Conservation (phyloP, 2,113 vertebrate genomes). For the Oriolus oriolus region DNA sequence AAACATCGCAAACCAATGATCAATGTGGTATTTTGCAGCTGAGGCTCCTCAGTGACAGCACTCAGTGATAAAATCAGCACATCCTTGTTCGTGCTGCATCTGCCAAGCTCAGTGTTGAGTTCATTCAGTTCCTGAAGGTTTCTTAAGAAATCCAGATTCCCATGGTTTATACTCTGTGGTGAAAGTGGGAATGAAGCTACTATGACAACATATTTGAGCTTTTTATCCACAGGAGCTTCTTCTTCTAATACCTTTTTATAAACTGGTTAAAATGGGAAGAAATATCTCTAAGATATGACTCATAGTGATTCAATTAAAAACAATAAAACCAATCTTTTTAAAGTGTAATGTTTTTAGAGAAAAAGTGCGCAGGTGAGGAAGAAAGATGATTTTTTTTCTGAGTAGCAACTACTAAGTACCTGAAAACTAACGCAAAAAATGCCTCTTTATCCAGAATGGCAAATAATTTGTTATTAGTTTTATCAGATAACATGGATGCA, state of each 20-base stretch:
- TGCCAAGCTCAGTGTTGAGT: background rate
- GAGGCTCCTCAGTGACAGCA: background rate
- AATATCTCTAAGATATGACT: background rate
- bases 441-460: background rate
- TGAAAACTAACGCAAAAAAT: background rate
- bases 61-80: background rate
- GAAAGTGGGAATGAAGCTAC: background rate
- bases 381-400: background rate
- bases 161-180: background rate
- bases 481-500: background rate
- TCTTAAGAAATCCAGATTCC: background rate
- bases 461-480: background rate
- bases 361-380: background rate
- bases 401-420: background rate
- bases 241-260: background rate
- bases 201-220: background rate
- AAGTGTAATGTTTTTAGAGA: background rate
- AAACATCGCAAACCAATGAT: background rate
- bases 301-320: background rate
- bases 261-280: background rate
- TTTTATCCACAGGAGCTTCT: background rate
- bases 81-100: background rate
- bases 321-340: background rate
- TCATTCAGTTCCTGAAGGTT: background rate
- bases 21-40: background rate